A percentile compares a stretch with the other conserved stretches of the same genome.
Evolutionary conservation across 2,113 vertebrate species (phyloP).

Genomic region (Elephas maximus): DNA sequence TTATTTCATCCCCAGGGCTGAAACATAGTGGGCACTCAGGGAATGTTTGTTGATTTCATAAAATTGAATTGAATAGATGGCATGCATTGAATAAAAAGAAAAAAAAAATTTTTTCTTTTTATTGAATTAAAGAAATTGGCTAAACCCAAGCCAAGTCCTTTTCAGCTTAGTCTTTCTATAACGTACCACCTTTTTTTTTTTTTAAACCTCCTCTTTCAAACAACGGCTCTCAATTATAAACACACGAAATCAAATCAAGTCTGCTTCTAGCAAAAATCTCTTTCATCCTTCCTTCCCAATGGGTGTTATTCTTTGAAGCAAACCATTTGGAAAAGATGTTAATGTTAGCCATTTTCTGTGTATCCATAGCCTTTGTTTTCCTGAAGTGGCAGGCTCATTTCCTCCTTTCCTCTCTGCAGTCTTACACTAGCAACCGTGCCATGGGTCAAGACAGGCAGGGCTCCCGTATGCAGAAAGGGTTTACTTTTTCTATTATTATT

Average conservation of each 20-base stretch:
- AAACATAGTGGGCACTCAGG: neutral
- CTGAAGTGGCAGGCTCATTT: neutral
- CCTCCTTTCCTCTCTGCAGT: neutral
- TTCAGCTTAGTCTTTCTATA: constrained; percentile 22
- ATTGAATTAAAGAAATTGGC: neutral
- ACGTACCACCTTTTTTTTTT: neutral
- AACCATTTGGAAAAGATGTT: neutral
- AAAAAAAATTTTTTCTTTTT: no score
- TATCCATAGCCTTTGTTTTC: constrained; percentile 1
- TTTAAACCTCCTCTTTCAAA: neutral
- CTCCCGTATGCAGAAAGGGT: neutral
- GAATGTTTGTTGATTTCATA: constrained; percentile 25
- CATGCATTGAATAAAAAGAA: neutral
- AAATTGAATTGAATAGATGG: neutral
- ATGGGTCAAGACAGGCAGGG: neutral
- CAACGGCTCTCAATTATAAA: constrained; percentile 1
- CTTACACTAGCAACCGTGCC: neutral
- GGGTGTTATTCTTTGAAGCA: constrained; percentile 24
- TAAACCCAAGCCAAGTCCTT: constrained; percentile 40
- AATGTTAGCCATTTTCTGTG: constrained; percentile 1
- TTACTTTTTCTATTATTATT: constrained; percentile 31
- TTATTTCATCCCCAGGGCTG: neutral
- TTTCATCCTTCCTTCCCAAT: constrained; percentile 29
- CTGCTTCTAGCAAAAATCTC: constrained; percentile 20
- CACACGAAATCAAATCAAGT: constrained; percentile 23